phyloP scores from a whole-genome alignment of 2,888 invertebrate species.

The Adelphocoris suturalis region DNA sequence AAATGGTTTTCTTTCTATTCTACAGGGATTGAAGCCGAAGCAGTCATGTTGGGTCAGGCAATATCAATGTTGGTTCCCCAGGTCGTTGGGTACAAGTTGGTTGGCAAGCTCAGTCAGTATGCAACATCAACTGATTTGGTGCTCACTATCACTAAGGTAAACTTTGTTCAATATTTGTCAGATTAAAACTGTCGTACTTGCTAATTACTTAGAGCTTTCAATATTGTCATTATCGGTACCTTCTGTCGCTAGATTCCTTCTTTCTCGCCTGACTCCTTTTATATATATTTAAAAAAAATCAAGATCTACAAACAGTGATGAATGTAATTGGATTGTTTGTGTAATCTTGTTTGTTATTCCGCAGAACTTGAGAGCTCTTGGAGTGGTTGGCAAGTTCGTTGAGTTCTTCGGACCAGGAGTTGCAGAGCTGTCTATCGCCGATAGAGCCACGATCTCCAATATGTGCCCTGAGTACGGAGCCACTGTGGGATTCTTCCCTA shows the following conservation, averaged over 20 bases:
- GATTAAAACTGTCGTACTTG: neutral
- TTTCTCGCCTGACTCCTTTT: no score
- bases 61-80: slow-evolving; percentile 97
- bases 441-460: slow-evolving; percentile 98
- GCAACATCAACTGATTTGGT: slow-evolving; percentile 98
- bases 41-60: slow-evolving; percentile 98
- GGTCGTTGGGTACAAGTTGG: slow-evolving; percentile 95
- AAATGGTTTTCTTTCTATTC: neutral
- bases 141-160: slow-evolving; percentile 96
- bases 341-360: no score
- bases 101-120: slow-evolving; percentile 88
- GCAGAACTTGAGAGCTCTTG: slow-evolving; percentile 92
- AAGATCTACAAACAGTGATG: no score
- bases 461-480: slow-evolving; percentile 99
- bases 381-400: slow-evolving; percentile 99
- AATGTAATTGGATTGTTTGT: no score
- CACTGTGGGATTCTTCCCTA: slow-evolving; percentile 96
- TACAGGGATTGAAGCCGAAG: slow-evolving; percentile 96
- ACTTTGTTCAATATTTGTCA: slow-evolving; percentile 35
- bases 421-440: slow-evolving; percentile 93
- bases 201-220: neutral
- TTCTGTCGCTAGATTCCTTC: no score
- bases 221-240: no score
- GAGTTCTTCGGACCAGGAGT: slow-evolving; percentile 99
- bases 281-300: no score